Conservation (phyloP, 1,140 invertebrate species). For the Drosophila rufa region DNA sequence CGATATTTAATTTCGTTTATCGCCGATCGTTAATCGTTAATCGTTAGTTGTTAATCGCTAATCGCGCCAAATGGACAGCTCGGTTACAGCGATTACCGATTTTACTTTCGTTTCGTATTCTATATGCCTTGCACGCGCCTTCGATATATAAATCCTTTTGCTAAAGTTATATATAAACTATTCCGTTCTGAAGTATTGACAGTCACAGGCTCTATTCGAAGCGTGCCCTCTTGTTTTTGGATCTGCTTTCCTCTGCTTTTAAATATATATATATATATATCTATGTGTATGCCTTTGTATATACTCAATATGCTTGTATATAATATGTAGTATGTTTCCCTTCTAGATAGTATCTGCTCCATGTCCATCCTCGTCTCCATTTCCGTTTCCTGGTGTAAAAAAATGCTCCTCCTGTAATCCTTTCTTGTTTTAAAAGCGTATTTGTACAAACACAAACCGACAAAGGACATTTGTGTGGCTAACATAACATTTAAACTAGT, state of each 20-base stretch:
- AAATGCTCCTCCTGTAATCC: slow-evolving; percentile 52
- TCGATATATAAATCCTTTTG: slow-evolving; percentile 63
- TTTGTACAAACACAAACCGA: slow-evolving; percentile 77
- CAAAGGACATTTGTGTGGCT: slow-evolving; percentile 62
- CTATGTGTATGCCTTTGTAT: slow-evolving; percentile 62
- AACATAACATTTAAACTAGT: slow-evolving; percentile 77
- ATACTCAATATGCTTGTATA: slow-evolving; percentile 71
- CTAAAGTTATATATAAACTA: slow-evolving; percentile 83
- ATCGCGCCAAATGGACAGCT: slow-evolving; percentile 45
- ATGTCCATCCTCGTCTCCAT: neutral
- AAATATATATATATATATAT: slow-evolving; percentile 55
- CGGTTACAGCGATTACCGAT: slow-evolving; percentile 26
- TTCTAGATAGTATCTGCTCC: slow-evolving; percentile 51
- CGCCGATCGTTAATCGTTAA: slow-evolving; percentile 23
- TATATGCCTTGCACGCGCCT: slow-evolving; percentile 38
- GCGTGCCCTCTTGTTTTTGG: slow-evolving; percentile 61
- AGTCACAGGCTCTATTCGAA: slow-evolving; percentile 83
- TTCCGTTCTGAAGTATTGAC: slow-evolving; percentile 83
- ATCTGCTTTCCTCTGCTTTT: slow-evolving; percentile 40
- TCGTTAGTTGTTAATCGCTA: slow-evolving; percentile 30
- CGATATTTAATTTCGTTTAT: slow-evolving; percentile 21
- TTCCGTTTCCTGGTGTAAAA: slow-evolving; percentile 64
- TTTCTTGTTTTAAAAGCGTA: slow-evolving; percentile 67
- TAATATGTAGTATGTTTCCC: slow-evolving; percentile 72
- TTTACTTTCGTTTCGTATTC: slow-evolving; percentile 50